phyloP scores from a whole-genome alignment of 2,888 invertebrate genomes.

The Lissonota sp. region DNA sequence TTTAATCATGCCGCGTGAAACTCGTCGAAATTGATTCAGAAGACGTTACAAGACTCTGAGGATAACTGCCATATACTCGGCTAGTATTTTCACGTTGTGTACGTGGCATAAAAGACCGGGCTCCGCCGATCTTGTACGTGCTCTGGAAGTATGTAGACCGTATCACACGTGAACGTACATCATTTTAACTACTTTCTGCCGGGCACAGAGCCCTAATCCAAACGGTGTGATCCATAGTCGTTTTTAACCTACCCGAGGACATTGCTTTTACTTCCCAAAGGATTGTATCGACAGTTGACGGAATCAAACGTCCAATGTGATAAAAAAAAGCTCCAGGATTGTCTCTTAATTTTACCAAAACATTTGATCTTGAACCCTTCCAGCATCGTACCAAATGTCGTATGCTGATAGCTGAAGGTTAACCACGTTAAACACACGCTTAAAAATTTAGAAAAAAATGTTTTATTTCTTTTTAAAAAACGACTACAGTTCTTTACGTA shows the following conservation, averaged over 20 bases:
- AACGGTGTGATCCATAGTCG: conserved; percentile 19
- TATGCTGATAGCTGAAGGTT: too few relatives aligned
- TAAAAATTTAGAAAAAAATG: too few relatives aligned
- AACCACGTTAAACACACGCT: too few relatives aligned
- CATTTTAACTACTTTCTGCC: conserved; percentile 74
- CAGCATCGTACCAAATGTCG: too few relatives aligned
- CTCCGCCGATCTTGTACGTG: conserved; percentile 65
- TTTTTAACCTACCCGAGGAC: conserved; percentile 40
- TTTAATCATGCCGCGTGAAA: conserved; percentile 48
- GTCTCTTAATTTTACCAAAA: too few relatives aligned
- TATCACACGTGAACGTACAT: conserved; percentile 75
- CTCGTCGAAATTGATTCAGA: conserved; percentile 57
- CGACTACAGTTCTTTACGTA: too few relatives aligned
- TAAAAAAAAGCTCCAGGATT: too few relatives aligned
- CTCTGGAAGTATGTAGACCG: conserved; percentile 68
- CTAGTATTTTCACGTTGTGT: conserved; percentile 61
- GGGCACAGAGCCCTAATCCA: conserved; percentile 32
- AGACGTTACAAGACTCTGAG: conserved; percentile 11
- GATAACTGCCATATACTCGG: conserved; percentile 45
- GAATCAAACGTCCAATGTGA: too few relatives aligned
- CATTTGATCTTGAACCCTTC: too few relatives aligned
- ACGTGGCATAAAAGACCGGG: conserved; percentile 67
- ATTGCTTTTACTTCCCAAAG: conserved; percentile 1
- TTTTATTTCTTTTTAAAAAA: too few relatives aligned
- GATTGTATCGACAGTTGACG: neutral